These are phyloP conservation scores for Acrobasis consociella DNA, from an alignment of 2,888 invertebrate species.

Conservation along the genomic window DNA sequence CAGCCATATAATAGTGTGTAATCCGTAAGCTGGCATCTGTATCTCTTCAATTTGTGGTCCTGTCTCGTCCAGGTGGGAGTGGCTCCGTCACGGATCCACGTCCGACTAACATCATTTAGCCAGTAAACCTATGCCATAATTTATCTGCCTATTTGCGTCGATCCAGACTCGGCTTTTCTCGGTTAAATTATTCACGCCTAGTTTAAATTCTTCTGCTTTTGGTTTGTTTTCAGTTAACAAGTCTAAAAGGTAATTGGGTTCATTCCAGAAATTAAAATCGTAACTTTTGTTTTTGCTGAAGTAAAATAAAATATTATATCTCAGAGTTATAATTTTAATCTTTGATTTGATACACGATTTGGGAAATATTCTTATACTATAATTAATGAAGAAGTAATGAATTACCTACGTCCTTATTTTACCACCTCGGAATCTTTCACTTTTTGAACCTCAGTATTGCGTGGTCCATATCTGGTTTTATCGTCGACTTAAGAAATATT, in stretches of 20 bases:
- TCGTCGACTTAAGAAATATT: too few species aligned
- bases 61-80: constrained; percentile 60
- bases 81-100: constrained; percentile 57
- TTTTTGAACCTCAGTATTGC: too few species aligned
- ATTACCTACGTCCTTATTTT: too few species aligned
- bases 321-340: too few species aligned
- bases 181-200: constrained; percentile 24
- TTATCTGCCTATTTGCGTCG: constrained; percentile 22
- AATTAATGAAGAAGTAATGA: too few species aligned
- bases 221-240: constrained; percentile 11
- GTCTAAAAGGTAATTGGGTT: constrained; percentile 10
- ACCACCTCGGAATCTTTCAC: too few species aligned
- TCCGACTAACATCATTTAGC: constrained; percentile 62
- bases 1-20: too few species aligned
- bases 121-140: constrained; percentile 29
- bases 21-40: neutral
- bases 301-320: too few species aligned
- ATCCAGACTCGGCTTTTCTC: constrained; percentile 17
- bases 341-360: too few species aligned
- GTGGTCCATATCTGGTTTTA: too few species aligned
- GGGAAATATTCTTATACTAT: too few species aligned
- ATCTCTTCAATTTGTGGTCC: constrained; percentile 43
- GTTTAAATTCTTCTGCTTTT: constrained; percentile 22
- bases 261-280: neutral
- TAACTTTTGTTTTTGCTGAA: too few species aligned